phyloP scores from a whole-genome alignment of 2,888 invertebrate species.

The Bibio marci region DNA sequence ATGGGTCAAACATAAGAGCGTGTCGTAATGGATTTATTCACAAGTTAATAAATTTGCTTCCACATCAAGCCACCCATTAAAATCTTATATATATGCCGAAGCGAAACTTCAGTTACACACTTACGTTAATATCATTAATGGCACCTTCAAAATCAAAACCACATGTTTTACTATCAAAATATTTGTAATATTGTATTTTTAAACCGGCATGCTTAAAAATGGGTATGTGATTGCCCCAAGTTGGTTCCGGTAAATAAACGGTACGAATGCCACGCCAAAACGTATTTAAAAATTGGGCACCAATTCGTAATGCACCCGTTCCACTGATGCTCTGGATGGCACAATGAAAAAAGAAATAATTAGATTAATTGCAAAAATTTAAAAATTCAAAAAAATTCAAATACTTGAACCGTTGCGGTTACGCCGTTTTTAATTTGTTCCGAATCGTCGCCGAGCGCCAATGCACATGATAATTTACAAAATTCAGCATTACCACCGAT shows the following conservation, averaged over 20 bases:
- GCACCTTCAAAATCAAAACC: slow-evolving; percentile 86
- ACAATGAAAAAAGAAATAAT: neutral
- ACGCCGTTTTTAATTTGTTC: slow-evolving; percentile 47
- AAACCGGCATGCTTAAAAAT: slow-evolving; percentile 81
- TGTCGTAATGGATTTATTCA: neutral
- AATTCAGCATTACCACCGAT: slow-evolving; percentile 78
- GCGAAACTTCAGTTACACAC: too few relatives aligned
- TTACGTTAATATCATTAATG: slow-evolving; percentile 70
- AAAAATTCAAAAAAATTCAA: slow-evolving; percentile 4
- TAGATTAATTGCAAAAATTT: neutral
- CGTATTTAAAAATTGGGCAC: slow-evolving; percentile 69
- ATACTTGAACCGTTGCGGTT: slow-evolving; percentile 54
- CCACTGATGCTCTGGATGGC: slow-evolving; percentile 82
- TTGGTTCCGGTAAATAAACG: slow-evolving; percentile 76
- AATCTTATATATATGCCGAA: too few relatives aligned
- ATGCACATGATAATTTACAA: slow-evolving; percentile 61
- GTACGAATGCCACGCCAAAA: slow-evolving; percentile 60
- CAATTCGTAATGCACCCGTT: slow-evolving; percentile 90
- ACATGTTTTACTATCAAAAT: slow-evolving; percentile 85
- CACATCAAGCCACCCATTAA: too few relatives aligned
- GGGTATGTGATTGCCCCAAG: slow-evolving; percentile 97
- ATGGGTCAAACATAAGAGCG: neutral
- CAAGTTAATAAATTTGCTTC: too few relatives aligned
- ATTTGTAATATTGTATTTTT: slow-evolving; percentile 75
- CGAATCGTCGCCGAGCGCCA: slow-evolving; percentile 76